Percentiles rank a stretch among this genome's conserved stretches.
Conservation (phyloP, 2,113 vertebrate species). For the Poeciliopsis prolifica region DNA sequence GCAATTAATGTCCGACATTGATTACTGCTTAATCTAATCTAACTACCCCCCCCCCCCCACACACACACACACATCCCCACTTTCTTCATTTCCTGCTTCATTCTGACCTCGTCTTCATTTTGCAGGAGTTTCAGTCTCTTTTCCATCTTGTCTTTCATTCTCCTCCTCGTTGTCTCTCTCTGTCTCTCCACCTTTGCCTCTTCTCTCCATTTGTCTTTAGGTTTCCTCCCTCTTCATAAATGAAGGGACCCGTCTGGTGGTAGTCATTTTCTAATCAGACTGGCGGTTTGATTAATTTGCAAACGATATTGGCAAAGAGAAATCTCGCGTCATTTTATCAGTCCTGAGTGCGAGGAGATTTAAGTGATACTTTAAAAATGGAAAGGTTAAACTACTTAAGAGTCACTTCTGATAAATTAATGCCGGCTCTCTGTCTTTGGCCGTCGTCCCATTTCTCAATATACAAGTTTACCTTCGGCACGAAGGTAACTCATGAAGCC, state of each 20-base stretch:
- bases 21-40: background rate
- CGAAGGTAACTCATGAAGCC: background rate
- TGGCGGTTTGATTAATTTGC: constrained; percentile 41
- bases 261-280: constrained; percentile 41
- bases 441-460: background rate
- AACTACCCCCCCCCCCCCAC: background rate
- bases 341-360: background rate
- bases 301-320: background rate
- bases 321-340: constrained; percentile 23
- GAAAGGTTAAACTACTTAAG: background rate
- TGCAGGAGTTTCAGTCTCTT: background rate
- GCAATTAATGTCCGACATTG: background rate
- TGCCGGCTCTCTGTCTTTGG: background rate
- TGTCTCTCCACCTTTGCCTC: background rate
- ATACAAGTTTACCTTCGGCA: background rate
- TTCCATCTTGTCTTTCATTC: background rate
- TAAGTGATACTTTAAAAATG: background rate
- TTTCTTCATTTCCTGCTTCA: background rate
- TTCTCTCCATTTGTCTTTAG: background rate
- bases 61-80: background rate
- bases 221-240: constrained; percentile 9
- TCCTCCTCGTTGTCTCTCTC: background rate
- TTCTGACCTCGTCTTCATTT: background rate
- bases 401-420: background rate
- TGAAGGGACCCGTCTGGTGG: constrained; percentile 24